A percentile compares a stretch with the other conserved stretches of the same genome.
phyloP scores from a whole-genome alignment of 2,113 vertebrate genomes.

The Peromyscus leucopus region DNA sequence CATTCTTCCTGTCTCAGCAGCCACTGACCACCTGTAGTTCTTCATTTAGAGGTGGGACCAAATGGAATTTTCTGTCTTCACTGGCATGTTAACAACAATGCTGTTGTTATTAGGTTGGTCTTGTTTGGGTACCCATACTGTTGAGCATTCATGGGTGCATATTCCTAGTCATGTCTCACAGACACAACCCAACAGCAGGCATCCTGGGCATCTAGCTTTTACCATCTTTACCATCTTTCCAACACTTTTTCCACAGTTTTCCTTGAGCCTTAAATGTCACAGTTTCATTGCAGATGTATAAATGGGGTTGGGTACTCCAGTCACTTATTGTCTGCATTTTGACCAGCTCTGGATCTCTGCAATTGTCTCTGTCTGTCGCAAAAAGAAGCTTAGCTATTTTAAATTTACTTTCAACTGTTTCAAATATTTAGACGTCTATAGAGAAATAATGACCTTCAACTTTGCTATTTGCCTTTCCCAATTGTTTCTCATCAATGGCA shows the following conservation, averaged over 20 bases:
- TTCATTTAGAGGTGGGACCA: neutral
- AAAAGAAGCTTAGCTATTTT: neutral
- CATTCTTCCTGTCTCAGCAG: neutral
- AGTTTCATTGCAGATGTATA: neutral
- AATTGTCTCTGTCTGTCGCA: neutral
- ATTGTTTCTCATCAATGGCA: constrained; percentile 19
- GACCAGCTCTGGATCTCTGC: neutral
- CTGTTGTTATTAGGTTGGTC: neutral
- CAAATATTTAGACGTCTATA: constrained; percentile 56
- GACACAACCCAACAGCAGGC: neutral
- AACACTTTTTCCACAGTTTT: neutral
- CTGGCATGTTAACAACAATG: neutral
- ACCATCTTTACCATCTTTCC: neutral
- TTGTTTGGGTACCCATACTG: neutral
- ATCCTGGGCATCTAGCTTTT: neutral
- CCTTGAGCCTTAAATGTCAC: neutral
- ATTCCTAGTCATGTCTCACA: neutral
- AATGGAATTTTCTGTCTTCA: neutral
- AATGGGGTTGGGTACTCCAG: neutral
- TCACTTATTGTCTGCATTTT: neutral
- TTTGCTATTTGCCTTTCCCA: neutral
- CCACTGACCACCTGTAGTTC: neutral
- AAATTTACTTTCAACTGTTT: constrained; percentile 34
- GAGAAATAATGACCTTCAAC: constrained; percentile 8
- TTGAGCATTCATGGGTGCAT: neutral